Conservation (phyloP, 1,140 invertebrate genomes). For the Apis mellifera region Amel_HAv3.1 CM009943.2:7082501-7083000, state of each 20-base stretch:
- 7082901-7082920: too few relatives aligned
- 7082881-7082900: too few relatives aligned
- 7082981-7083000: too few relatives aligned
- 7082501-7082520: not conserved
- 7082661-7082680: conserved; percentile 48
- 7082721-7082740: conserved; percentile 26
- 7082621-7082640: conserved; percentile 47
- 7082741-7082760: conserved; percentile 21
- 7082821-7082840: not conserved
- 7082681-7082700: conserved; percentile 34
- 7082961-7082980: too few relatives aligned
- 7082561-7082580: conserved; percentile 65
- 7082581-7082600: conserved; percentile 74
- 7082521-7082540: conserved; percentile 58
- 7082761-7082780: conserved; percentile 20
- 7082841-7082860: not conserved
- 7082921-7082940: too few relatives aligned
- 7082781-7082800: not conserved
- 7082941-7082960: too few relatives aligned
- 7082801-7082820: conserved; percentile 1
- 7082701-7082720: conserved; percentile 31
- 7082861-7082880: too few relatives aligned
- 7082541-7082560: conserved; percentile 60
- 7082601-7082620: conserved; percentile 71
- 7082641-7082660: conserved; percentile 47